These are phyloP conservation scores for Scytalopus superciliaris DNA, from an alignment of 2,113 vertebrate species.

Conservation along the genomic window DNA sequence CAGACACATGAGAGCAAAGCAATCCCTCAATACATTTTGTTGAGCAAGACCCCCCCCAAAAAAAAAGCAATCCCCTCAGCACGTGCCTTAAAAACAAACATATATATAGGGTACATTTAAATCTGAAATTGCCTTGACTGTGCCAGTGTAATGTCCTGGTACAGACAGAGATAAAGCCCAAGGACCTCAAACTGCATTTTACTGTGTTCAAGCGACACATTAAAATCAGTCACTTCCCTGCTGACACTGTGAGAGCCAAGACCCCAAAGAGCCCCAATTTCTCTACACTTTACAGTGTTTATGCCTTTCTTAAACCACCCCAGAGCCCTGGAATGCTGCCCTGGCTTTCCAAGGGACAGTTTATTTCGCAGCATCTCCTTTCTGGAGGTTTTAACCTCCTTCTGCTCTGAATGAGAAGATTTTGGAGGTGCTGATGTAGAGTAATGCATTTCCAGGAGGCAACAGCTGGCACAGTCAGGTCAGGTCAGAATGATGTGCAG, in stretches of 20 bases:
- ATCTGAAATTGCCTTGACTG: not conserved
- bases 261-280: not conserved
- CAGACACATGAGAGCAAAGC: accelerated
- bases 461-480: not conserved
- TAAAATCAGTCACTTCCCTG: not conserved
- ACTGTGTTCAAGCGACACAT: not conserved
- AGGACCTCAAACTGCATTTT: not conserved
- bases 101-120: not conserved
- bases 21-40: not conserved
- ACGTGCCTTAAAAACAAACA: not conserved
- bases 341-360: not conserved
- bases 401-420: not conserved
- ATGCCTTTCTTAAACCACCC: not conserved
- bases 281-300: not conserved
- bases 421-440: not conserved
- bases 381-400: not conserved
- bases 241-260: not conserved
- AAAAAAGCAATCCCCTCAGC: not conserved
- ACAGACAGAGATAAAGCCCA: accelerated
- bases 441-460: not conserved
- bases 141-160: accelerated
- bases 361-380: not conserved
- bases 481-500: not conserved
- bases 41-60: not conserved
- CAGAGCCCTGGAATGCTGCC: not conserved